Evolutionary conservation across 2,797 vertebrate genomes (phyloP).

Genomic region (Phoxinus dragarum): DNA sequence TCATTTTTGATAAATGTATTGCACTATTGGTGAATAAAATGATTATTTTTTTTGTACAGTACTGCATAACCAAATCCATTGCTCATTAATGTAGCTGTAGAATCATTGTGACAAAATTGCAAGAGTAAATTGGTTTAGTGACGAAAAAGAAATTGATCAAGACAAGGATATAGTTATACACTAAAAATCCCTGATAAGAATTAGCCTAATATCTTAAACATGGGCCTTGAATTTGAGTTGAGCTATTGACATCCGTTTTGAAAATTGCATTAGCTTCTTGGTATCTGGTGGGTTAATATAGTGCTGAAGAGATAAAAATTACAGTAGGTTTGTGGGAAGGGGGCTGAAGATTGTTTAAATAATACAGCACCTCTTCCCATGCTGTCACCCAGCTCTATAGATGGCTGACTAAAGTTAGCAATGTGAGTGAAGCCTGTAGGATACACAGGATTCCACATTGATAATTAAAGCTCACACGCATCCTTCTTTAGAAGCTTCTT

Average conservation of each 20-base stretch:
- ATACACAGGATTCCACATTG: not conserved
- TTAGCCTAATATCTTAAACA: not conserved
- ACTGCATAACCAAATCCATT: not conserved
- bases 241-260: not conserved
- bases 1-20: not conserved
- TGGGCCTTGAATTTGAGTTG: not conserved
- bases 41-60: not conserved
- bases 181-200: not conserved
- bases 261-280: constrained; percentile 6
- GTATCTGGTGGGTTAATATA: constrained; percentile 1
- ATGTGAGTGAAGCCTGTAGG: constrained; percentile 16
- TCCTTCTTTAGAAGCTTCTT: constrained; percentile 1
- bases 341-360: constrained; percentile 37
- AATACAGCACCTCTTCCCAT: constrained; percentile 26
- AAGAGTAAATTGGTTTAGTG: not conserved
- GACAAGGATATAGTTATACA: not conserved
- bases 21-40: not conserved
- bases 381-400: constrained; percentile 12
- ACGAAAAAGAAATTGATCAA: not conserved
- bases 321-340: not conserved
- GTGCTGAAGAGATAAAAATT: constrained; percentile 1
- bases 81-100: not conserved
- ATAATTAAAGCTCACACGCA: constrained; percentile 13
- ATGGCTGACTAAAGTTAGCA: constrained; percentile 12
- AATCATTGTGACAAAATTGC: not conserved